phyloP scores from a whole-genome alignment of 1,140 invertebrate genomes.

The Arion vulgaris region DNA sequence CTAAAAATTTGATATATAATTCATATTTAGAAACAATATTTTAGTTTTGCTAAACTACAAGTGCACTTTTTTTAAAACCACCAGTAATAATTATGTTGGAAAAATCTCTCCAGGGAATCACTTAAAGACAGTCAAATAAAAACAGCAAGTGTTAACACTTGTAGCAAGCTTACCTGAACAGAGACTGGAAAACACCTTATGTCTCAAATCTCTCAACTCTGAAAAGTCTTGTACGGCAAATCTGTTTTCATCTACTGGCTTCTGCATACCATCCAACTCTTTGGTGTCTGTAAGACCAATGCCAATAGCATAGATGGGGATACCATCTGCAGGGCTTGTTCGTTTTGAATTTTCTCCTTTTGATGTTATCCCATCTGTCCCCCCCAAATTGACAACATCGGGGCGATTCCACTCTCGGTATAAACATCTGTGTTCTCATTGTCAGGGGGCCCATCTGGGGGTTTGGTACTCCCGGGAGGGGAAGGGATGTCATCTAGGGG shows the following conservation, averaged over 20 bases:
- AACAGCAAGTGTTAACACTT: too few relatives aligned
- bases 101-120: too few relatives aligned
- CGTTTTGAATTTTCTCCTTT: too few relatives aligned
- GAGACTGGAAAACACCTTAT: conserved; percentile 4
- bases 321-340: conserved; percentile 5
- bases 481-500: conserved; percentile 7
- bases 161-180: conserved; percentile 6
- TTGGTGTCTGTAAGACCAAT: conserved; percentile 13
- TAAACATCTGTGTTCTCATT: conserved; percentile 25
- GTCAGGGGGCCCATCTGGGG: not conserved
- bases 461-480: conserved; percentile 3
- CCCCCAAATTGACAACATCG: conserved; percentile 10
- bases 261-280: conserved; percentile 14
- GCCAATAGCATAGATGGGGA: conserved; percentile 17
- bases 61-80: too few relatives aligned
- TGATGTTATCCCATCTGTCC: conserved; percentile 20
- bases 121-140: too few relatives aligned
- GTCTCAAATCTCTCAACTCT: conserved; percentile 8
- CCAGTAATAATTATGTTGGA: too few relatives aligned
- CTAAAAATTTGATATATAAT: too few relatives aligned
- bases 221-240: conserved; percentile 6
- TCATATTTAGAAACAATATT: too few relatives aligned
- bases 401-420: conserved; percentile 3
- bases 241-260: conserved; percentile 13
- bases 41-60: too few relatives aligned